phyloP scores from a whole-genome alignment of 2,797 vertebrate species.

The Prunella strophiata region DNA sequence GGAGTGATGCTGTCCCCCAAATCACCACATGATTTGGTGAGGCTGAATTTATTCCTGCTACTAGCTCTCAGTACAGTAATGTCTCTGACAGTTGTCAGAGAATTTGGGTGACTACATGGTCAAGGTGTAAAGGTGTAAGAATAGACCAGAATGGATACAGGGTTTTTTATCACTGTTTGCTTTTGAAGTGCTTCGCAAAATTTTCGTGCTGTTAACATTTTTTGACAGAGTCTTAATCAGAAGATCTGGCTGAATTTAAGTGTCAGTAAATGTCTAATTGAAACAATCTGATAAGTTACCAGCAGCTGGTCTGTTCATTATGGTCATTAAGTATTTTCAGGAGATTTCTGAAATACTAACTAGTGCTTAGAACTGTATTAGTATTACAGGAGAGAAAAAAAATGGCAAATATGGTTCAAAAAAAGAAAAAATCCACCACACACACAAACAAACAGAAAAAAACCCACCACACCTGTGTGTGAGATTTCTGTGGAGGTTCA shows the following conservation, averaged over 20 bases:
- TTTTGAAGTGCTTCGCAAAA: background rate
- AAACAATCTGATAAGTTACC: background rate
- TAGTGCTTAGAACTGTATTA: background rate
- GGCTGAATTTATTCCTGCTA: background rate
- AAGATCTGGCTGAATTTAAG: background rate
- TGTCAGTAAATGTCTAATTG: background rate
- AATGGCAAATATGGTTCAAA: background rate
- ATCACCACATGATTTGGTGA: background rate
- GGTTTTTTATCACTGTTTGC: background rate
- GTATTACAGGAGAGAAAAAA: background rate
- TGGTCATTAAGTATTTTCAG: background rate
- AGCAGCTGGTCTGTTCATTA: background rate
- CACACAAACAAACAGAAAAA: background rate
- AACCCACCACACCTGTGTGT: rapidly evolving
- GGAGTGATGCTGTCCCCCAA: background rate
- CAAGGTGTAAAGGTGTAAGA: background rate
- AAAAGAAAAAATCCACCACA: background rate
- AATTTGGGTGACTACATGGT: background rate
- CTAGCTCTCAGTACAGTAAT: background rate
- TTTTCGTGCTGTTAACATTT: background rate
- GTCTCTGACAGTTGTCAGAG: background rate
- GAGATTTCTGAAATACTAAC: background rate
- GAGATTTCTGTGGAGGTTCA: background rate
- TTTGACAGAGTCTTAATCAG: background rate
- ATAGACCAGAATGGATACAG: background rate